A percentile compares a stretch with the other conserved stretches of the same genome.
Evolutionary conservation across 2,888 invertebrate species (phyloP).

Genomic region (Creontiades dilutus): DNA sequence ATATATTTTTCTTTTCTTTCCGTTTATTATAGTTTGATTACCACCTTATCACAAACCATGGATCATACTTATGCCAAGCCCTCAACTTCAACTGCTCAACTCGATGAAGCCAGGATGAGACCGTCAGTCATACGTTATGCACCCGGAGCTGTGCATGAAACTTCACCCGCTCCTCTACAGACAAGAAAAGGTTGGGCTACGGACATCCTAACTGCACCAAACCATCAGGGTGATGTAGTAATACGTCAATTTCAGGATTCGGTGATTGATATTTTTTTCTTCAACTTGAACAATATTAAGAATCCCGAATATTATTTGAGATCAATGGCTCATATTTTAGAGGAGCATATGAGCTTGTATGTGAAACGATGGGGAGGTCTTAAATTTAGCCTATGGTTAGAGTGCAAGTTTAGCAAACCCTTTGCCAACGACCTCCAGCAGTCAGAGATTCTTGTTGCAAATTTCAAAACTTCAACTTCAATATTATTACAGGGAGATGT

Average conservation of each 20-base stretch:
- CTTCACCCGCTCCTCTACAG: neutral
- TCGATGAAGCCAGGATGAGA: no score
- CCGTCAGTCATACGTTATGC: neutral
- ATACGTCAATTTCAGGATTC: neutral
- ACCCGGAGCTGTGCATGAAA: no score
- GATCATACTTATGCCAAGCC: neutral
- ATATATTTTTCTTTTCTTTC: no score
- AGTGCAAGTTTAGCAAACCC: conserved; percentile 22
- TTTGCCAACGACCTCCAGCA: neutral
- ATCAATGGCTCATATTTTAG: neutral
- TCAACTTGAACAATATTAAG: neutral
- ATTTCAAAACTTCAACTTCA: neutral
- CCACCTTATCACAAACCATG: neutral
- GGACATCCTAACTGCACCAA: neutral
- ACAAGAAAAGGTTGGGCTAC: neutral
- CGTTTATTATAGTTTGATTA: no score
- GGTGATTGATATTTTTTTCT: neutral
- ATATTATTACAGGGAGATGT: neutral
- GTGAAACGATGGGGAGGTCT: neutral
- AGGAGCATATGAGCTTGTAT: neutral
- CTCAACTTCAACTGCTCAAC: neutral
- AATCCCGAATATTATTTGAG: neutral
- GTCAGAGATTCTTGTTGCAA: neutral
- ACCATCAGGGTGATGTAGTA: neutral
- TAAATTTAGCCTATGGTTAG: conserved; percentile 8